Evolutionary conservation across 2,888 invertebrate genomes (phyloP).

Genomic region (Drosophila longiperda): DNA sequence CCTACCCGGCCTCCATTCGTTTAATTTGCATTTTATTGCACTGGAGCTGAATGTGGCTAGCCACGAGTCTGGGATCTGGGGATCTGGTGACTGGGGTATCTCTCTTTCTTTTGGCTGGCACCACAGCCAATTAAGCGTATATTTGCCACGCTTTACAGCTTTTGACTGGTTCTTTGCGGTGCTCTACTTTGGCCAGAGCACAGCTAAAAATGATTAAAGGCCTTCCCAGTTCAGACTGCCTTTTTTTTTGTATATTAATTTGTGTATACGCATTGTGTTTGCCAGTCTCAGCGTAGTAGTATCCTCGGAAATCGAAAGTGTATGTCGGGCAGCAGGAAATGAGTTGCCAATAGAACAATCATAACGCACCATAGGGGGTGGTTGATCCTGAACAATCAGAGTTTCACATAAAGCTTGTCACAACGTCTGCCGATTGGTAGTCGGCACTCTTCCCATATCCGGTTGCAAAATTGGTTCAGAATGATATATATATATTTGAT

Average conservation of each 20-base stretch:
- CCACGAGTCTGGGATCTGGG: slow-evolving; percentile 3
- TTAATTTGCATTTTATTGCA: slow-evolving; percentile 84
- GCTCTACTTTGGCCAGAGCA: slow-evolving; percentile 68
- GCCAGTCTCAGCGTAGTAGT: slow-evolving; percentile 1
- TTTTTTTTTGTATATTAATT: slow-evolving; percentile 74
- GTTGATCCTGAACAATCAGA: slow-evolving; percentile 16
- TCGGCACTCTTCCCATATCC: slow-evolving; percentile 28
- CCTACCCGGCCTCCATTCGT: slow-evolving; percentile 75
- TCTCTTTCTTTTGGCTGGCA: slow-evolving; percentile 24
- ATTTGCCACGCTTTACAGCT: slow-evolving; percentile 81
- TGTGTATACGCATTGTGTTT: slow-evolving; percentile 56
- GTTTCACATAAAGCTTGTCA: slow-evolving; percentile 9
- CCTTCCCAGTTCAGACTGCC: slow-evolving; percentile 49
- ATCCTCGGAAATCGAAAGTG: slow-evolving; percentile 76
- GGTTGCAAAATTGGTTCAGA: slow-evolving; percentile 9
- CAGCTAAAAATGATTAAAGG: slow-evolving; percentile 77
- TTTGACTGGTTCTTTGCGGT: slow-evolving; percentile 38
- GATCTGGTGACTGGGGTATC: slow-evolving; percentile 13
- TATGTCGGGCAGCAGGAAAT: slow-evolving; percentile 73
- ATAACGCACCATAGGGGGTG: slow-evolving; percentile 76
- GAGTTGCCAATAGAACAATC: slow-evolving; percentile 80
- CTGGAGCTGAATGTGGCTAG: slow-evolving; percentile 19
- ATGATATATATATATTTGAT: not conserved
- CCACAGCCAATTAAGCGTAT: slow-evolving; percentile 78
- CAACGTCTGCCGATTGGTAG: slow-evolving; percentile 18